phyloP scores from a whole-genome alignment of 2,888 invertebrate species.

The Plagiodera versicolora region DNA sequence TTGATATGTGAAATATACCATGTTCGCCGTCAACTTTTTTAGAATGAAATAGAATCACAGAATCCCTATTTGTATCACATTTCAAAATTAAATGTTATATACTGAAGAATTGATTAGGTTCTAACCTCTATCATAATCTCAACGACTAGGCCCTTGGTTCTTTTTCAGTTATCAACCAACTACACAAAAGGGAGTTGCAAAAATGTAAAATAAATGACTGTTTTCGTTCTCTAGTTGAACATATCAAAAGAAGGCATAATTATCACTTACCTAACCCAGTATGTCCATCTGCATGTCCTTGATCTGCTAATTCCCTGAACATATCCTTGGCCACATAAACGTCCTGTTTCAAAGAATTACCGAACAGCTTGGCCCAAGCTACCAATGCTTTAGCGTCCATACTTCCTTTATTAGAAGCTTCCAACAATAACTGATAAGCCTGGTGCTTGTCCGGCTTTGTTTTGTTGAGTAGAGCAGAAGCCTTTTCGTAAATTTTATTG shows the following conservation, averaged over 20 bases:
- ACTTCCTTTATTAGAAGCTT: slow-evolving; percentile 82
- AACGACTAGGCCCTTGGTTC: too few relatives aligned
- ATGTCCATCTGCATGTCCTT: slow-evolving; percentile 86
- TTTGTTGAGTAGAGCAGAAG: slow-evolving; percentile 70
- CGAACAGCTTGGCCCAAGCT: slow-evolving; percentile 88
- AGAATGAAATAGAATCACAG: too few relatives aligned
- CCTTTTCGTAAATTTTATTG: slow-evolving; percentile 73
- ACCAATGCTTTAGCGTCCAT: slow-evolving; percentile 78
- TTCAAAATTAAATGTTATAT: too few relatives aligned
- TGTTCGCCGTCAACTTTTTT: too few relatives aligned
- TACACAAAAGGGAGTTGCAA: too few relatives aligned
- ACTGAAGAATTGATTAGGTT: too few relatives aligned
- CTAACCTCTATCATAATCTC: too few relatives aligned
- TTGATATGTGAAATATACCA: too few relatives aligned
- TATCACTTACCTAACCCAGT: slow-evolving; percentile 61
- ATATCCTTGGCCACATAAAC: slow-evolving; percentile 72
- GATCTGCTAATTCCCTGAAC: slow-evolving; percentile 73
- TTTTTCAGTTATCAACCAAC: too few relatives aligned
- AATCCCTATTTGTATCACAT: too few relatives aligned
- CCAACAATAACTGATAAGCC: slow-evolving; percentile 75
- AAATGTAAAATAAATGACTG: too few relatives aligned
- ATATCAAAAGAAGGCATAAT: background rate
- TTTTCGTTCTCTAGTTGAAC: too few relatives aligned
- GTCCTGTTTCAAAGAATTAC: slow-evolving; percentile 77
- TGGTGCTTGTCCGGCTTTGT: slow-evolving; percentile 70